Conservation (phyloP, 2,888 invertebrate species). For the Agriopis aurantiaria region DNA sequence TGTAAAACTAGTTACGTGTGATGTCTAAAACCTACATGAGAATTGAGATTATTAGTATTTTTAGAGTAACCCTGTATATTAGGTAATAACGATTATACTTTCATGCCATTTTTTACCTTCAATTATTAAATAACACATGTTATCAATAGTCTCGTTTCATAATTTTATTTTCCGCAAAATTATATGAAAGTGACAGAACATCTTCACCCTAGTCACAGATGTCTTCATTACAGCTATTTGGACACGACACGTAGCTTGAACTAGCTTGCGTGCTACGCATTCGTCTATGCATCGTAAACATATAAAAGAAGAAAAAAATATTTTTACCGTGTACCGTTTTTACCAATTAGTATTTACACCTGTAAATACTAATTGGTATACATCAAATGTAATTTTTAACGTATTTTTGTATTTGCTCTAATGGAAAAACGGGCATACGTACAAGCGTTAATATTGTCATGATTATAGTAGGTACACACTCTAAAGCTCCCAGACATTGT, state of each 20-base stretch:
- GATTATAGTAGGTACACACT: no score
- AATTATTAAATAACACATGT: conserved; percentile 19
- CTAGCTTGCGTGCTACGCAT: conserved; percentile 17
- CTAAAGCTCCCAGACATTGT: no score
- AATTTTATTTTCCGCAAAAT: conserved; percentile 11
- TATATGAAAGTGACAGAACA: conserved; percentile 5
- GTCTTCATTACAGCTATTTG: conserved; percentile 17
- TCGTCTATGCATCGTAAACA: conserved; percentile 18
- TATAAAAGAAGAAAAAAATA: background rate
- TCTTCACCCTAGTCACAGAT: conserved; percentile 14
- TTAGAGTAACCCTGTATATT: no score
- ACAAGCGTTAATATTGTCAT: no score
- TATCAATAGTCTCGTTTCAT: background rate
- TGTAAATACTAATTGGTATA: no score
- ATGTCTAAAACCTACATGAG: no score
- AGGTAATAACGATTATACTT: conserved; percentile 8
- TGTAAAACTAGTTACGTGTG: no score
- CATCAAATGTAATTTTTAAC: no score
- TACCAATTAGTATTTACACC: no score
- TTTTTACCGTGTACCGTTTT: background rate
- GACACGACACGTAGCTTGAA: conserved; percentile 16
- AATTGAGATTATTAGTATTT: no score
- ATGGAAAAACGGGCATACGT: no score
- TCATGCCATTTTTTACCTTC: conserved; percentile 14
- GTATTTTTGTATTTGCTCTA: no score